Percentiles rank a stretch among this genome's conserved stretches.
phyloP scores from a whole-genome alignment of 2,888 invertebrate species.

The Hemithea aestivaria region DNA sequence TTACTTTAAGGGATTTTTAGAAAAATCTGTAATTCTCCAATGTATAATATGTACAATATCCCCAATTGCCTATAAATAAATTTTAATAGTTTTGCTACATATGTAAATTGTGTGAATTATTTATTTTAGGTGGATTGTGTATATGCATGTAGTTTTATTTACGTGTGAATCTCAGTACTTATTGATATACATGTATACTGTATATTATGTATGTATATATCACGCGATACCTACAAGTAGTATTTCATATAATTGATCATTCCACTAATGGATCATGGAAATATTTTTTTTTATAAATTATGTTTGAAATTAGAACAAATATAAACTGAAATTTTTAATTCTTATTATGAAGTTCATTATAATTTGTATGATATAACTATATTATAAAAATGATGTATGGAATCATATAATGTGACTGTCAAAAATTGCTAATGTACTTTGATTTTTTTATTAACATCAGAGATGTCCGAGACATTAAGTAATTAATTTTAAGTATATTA shows the following conservation, averaged over 20 bases:
- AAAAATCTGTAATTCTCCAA: too few relatives aligned
- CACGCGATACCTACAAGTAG: conserved; percentile 21
- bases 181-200: too few relatives aligned
- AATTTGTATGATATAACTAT: background rate
- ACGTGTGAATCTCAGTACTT: conserved; percentile 46
- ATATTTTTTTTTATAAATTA: conserved; percentile 3
- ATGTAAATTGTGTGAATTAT: conserved; percentile 2
- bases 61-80: too few relatives aligned
- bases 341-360: too few relatives aligned
- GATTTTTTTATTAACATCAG: background rate
- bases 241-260: conserved; percentile 35
- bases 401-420: conserved; percentile 1
- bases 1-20: too few relatives aligned
- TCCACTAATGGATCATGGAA: conserved; percentile 18
- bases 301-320: too few relatives aligned
- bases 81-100: background rate
- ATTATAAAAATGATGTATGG: background rate
- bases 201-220: too few relatives aligned
- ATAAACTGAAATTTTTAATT: too few relatives aligned
- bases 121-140: conserved; percentile 17
- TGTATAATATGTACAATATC: too few relatives aligned
- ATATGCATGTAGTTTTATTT: conserved; percentile 33
- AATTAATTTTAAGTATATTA: conserved; percentile 17
- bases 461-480: conserved; percentile 14
- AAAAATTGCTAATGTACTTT: background rate